Evolutionary conservation across 2,797 vertebrate genomes (phyloP).

Genomic region (Microctenopoma steveboyesi): DNA sequence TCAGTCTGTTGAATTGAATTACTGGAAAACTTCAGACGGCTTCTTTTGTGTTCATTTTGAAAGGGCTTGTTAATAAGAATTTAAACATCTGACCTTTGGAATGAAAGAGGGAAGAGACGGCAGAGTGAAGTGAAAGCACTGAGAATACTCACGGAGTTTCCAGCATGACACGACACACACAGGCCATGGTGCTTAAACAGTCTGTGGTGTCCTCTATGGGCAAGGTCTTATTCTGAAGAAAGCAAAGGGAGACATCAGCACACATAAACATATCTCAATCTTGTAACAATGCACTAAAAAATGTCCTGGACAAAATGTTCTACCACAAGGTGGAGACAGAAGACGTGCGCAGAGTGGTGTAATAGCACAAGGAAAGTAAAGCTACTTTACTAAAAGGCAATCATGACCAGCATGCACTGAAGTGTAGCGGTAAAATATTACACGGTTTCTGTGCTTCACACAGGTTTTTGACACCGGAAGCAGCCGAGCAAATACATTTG

Average conservation of each 20-base stretch:
- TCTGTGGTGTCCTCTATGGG: slow-evolving; percentile 94
- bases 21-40: slow-evolving; percentile 2
- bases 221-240: slow-evolving; percentile 90
- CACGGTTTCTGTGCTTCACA: slow-evolving; percentile 7
- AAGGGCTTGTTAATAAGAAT: slow-evolving; percentile 38
- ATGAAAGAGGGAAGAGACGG: neutral
- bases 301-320: neutral
- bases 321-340: slow-evolving; percentile 69
- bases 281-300: neutral
- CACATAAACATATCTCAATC: neutral
- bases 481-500: neutral
- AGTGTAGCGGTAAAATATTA: slow-evolving; percentile 17
- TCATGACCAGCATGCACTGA: slow-evolving; percentile 12
- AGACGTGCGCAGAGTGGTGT: neutral
- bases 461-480: neutral
- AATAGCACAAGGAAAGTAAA: neutral
- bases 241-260: neutral
- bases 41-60: slow-evolving; percentile 33
- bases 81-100: slow-evolving; percentile 18
- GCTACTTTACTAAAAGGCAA: slow-evolving; percentile 11
- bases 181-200: slow-evolving; percentile 94
- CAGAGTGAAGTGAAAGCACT: neutral
- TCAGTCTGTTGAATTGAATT: slow-evolving; percentile 29
- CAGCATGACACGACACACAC: slow-evolving; percentile 93
- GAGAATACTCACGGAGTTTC: slow-evolving; percentile 90